These are phyloP conservation scores for Camponotus floridanus DNA, from an alignment of 1,140 invertebrate genomes.

Conservation along the genomic window DNA sequence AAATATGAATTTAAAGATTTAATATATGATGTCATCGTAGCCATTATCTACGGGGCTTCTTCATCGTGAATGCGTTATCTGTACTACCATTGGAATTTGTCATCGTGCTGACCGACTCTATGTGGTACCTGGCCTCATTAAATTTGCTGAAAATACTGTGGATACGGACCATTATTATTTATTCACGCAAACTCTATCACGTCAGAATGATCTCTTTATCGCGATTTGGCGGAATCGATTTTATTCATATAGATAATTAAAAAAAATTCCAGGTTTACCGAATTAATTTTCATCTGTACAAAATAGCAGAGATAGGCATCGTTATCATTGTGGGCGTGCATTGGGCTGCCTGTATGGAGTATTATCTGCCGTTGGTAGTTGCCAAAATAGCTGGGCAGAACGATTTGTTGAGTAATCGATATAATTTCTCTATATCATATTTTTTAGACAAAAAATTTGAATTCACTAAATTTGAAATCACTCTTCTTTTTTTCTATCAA, in stretches of 20 bases:
- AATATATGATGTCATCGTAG: slow-evolving; percentile 54
- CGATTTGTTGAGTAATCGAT: slow-evolving; percentile 31
- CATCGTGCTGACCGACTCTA: slow-evolving; percentile 39
- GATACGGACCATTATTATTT: slow-evolving; percentile 75
- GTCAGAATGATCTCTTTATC: slow-evolving; percentile 64
- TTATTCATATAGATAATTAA: background rate
- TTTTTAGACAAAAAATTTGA: background rate
- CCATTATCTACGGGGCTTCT: slow-evolving; percentile 77
- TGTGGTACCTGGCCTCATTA: slow-evolving; percentile 69
- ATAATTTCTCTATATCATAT: background rate
- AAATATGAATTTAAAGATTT: no score
- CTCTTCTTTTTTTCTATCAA: no score
- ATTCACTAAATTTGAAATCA: background rate
- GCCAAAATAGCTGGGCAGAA: slow-evolving; percentile 24
- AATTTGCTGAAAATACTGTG: slow-evolving; percentile 81
- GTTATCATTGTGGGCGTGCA: slow-evolving; percentile 76
- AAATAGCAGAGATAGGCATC: slow-evolving; percentile 73
- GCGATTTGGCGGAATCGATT: background rate
- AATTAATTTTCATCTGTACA: slow-evolving; percentile 74
- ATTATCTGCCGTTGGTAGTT: slow-evolving; percentile 76
- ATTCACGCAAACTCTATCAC: slow-evolving; percentile 71
- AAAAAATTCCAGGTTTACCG: slow-evolving; percentile 74
- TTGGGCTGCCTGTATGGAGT: slow-evolving; percentile 81
- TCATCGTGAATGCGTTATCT: slow-evolving; percentile 76
- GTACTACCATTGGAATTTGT: slow-evolving; percentile 77